Conservation (phyloP, 2,113 vertebrate genomes). For the Heterotilapia buettikoferi region DNA sequence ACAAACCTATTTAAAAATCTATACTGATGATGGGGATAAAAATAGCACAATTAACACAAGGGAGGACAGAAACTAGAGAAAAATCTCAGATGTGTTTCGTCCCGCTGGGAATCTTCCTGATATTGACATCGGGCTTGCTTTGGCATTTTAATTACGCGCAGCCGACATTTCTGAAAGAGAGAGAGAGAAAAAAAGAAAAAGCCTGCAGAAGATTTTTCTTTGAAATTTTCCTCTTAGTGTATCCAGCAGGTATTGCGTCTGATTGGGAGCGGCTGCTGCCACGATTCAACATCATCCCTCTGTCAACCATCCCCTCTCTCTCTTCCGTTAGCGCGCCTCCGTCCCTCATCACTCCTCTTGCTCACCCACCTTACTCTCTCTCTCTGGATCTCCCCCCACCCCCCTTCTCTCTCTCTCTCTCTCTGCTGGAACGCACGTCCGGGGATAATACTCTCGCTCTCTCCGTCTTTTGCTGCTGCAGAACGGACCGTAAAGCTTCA, state of each 20-base stretch:
- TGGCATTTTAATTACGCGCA: constrained; percentile 14
- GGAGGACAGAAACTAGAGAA: not conserved
- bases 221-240: not conserved
- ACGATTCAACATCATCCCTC: constrained; percentile 17
- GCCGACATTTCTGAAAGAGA: not conserved
- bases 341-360: not conserved
- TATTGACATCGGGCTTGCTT: constrained; percentile 12
- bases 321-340: not conserved
- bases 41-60: not conserved
- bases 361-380: not conserved
- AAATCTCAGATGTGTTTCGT: not conserved
- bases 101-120: not conserved
- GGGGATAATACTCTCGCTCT: constrained; percentile 42
- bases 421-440: constrained; percentile 52
- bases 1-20: not conserved
- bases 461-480: constrained; percentile 34
- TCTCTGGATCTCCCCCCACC: not conserved
- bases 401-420: constrained; percentile 8
- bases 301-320: not conserved
- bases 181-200: not conserved
- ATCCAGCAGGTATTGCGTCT: not conserved
- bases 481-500: constrained; percentile 44
- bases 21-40: not conserved
- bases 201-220: not conserved
- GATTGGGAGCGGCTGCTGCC: constrained; percentile 22